Conservation (phyloP, 2,797 vertebrate genomes). For the Protosalanx chinensis region DNA sequence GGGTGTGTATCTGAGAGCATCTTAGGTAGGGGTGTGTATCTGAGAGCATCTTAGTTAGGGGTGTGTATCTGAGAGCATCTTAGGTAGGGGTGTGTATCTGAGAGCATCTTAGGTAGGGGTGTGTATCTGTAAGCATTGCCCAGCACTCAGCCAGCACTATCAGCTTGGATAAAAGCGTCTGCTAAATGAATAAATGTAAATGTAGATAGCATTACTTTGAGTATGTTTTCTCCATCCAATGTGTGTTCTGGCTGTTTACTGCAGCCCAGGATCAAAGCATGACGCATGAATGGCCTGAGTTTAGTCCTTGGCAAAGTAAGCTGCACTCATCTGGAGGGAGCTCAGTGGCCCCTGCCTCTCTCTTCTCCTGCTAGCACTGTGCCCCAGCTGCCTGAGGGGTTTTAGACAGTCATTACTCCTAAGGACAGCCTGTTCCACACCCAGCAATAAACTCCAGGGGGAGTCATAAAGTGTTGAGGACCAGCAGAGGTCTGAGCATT, state of each 20-base stretch:
- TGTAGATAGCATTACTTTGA: slow-evolving; percentile 40
- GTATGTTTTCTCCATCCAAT: slow-evolving; percentile 22
- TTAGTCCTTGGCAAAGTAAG: slow-evolving; percentile 52
- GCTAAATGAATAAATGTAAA: no score
- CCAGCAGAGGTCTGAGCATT: slow-evolving; percentile 44
- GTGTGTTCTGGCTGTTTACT: slow-evolving; percentile 38
- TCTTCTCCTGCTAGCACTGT: slow-evolving; percentile 14
- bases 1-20: no score
- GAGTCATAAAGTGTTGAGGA: slow-evolving; percentile 48
- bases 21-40: no score
- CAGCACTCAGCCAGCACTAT: slow-evolving; percentile 37
- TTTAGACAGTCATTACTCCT: slow-evolving; percentile 52
- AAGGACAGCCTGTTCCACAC: slow-evolving; percentile 50
- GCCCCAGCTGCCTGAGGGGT: slow-evolving; percentile 38
- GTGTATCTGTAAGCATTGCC: background rate
- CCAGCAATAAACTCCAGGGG: slow-evolving; percentile 54
- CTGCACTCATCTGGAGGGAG: slow-evolving; percentile 34
- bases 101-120: no score
- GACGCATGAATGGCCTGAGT: slow-evolving; percentile 19
- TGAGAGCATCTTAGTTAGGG: no score
- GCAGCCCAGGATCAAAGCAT: slow-evolving; percentile 44
- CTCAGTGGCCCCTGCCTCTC: slow-evolving; percentile 9
- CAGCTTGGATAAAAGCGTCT: slow-evolving; percentile 22
- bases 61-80: no score
- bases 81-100: no score